phyloP scores from a whole-genome alignment of 2,113 vertebrate species.

The Vulpes vulpes region DNA sequence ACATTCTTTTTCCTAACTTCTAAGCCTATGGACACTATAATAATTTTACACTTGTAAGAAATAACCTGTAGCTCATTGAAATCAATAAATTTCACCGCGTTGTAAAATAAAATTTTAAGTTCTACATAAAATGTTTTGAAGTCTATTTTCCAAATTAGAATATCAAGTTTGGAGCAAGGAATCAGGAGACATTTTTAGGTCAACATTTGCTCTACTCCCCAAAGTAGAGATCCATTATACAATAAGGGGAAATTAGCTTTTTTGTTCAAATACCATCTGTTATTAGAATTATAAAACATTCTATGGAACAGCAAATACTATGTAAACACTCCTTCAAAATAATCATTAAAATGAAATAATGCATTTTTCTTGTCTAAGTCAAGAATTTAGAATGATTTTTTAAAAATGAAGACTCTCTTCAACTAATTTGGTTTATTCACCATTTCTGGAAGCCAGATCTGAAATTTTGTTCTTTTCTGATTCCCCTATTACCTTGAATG shows the following conservation, averaged over 20 bases:
- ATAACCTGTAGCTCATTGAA: background rate
- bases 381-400: constrained; percentile 34
- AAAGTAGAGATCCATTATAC: background rate
- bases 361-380: background rate
- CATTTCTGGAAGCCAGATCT: background rate
- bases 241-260: constrained; percentile 31
- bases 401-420: background rate
- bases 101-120: constrained; percentile 30
- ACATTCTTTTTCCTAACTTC: background rate
- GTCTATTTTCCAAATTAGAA: constrained; percentile 32
- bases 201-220: background rate
- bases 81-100: background rate
- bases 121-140: background rate
- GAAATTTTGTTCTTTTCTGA: background rate
- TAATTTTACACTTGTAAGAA: background rate
- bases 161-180: constrained; percentile 20
- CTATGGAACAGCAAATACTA: constrained; percentile 31
- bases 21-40: background rate
- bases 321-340: constrained; percentile 60
- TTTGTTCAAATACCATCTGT: constrained; percentile 45
- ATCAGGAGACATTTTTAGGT: constrained; percentile 31
- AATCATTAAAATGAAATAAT: constrained; percentile 51
- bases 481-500: background rate
- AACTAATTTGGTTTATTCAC: constrained; percentile 13
- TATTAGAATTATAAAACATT: constrained; percentile 63